These are phyloP conservation scores for Cheilosia vernalis DNA, from an alignment of 2,888 invertebrate genomes.

Conservation along the genomic window DNA sequence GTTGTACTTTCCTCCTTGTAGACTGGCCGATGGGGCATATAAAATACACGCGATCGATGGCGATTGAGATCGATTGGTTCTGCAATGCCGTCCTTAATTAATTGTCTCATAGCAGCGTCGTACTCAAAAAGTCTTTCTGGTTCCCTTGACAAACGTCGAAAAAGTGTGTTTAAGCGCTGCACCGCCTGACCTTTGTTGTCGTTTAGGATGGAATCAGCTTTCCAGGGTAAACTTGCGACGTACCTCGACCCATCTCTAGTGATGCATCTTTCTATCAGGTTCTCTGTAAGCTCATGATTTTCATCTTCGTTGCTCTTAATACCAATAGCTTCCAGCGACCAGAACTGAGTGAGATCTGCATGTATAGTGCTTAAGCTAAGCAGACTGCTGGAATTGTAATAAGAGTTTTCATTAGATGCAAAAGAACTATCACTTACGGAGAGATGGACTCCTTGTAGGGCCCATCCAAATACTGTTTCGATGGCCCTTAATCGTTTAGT, in stretches of 20 bases:
- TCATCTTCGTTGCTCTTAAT: neutral
- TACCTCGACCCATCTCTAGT: neutral
- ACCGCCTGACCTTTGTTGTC: conserved; percentile 6
- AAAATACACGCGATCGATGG: too few species aligned
- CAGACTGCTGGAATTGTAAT: conserved; percentile 12
- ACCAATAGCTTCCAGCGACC: conserved; percentile 7
- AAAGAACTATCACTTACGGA: conserved; percentile 3
- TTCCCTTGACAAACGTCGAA: conserved; percentile 10
- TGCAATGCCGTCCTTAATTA: too few species aligned
- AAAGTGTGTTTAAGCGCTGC: conserved; percentile 1
- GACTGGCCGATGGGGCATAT: too few species aligned
- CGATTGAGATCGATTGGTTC: too few species aligned
- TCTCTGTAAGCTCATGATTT: neutral
- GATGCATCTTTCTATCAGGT: neutral
- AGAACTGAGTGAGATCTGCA: neutral
- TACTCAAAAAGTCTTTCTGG: neutral
- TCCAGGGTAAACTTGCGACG: conserved; percentile 10
- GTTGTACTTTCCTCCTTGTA: too few species aligned
- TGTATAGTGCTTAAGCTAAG: neutral
- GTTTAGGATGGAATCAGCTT: neutral
- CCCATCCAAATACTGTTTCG: conserved; percentile 4
- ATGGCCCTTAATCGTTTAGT: too few species aligned
- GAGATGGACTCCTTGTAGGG: conserved; percentile 1
- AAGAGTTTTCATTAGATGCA: neutral
- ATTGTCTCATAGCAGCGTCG: too few species aligned